Evolutionary conservation across 2,888 invertebrate genomes (phyloP), one percentile per base, ranked within the genome.

Genomic region (Platycnemis pennipes): DNA sequence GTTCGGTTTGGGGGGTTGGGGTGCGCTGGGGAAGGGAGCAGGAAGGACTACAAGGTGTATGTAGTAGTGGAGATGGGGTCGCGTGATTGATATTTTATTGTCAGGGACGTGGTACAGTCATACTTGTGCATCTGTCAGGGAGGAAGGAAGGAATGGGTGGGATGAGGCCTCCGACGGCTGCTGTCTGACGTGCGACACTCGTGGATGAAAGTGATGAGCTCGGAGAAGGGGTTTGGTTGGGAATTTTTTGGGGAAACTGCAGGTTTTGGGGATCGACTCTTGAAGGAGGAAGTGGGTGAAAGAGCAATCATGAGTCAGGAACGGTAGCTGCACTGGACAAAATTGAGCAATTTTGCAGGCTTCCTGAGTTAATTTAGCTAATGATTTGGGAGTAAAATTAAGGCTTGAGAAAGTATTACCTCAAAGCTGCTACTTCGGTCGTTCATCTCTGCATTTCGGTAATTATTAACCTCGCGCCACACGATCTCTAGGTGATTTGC

Each of bases 1-100:
- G 7, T 77, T 31, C 77, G 11, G 19, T 16, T n/a, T n/a, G 3
- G 1, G 63, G 63, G 44, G 37, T 16, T 37, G 77, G 37, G 31
- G 16, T 37, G 77, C 37, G 77, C 11, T n/a, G 2, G 26, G 63
- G 26, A 37, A 8, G 37, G 77, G 31, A 37, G 42, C 4, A 26
- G 45, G 87, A 22, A 44, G 44, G 46, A 87, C 44, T 63, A 63
- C n/a, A 63, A 89, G 31, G n/a, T 37, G 63, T 91, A 91, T 63
- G 63, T 22, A 56, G 91, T 91, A 63, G 44, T 91, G 91, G 44
- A 44, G 91, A 89, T 53, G n/a, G n/a, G n/a, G n/a, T 44, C 37
- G 63, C 44, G 91, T 69, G 91, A 91, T 91, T 91, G 91, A 91
- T 91, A 91, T 91, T 91, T 91, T 91, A 91, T 91, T 91, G 91